Base-by-base conservation (phyloP, 1,140 invertebrate genomes). In the Maconellicoccus hirsutus region DNA sequence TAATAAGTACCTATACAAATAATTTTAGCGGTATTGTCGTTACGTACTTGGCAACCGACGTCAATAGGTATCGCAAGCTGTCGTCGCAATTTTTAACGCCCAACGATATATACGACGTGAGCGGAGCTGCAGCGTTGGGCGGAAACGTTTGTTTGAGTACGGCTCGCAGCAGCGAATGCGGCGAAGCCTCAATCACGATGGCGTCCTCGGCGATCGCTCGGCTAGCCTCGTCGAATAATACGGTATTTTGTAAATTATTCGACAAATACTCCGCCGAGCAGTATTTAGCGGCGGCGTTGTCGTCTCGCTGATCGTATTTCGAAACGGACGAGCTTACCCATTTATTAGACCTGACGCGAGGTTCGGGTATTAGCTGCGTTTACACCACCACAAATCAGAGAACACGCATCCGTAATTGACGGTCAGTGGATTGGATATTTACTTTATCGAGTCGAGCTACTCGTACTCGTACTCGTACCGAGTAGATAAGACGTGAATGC, bases 301-400 rank as follows among this genome's bases (percentile, higher is more conserved):
- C 77, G 8, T 79, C 71, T 14, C 74, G 70, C 75, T 75, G 75
- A 25, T 74, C 23, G 1, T 10, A 8, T 77, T 87, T 82, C 2
- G 83, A 81, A 59, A 87, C 82, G 0, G 93, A 96, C 0, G 92
- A 89, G 74, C 90, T 93, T 0, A 96, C 78, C 94, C 94, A 98
- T 73, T 88, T 88, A 0, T 81, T 76, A 12, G 88, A 89, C 33
- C 94, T 83, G 8, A 79, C 75, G 75, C 88, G 89, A 0, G 90
- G 86, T 0, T 84, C 73, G 0, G 86, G 85, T 69, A 86, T 82
- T 1, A 90, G 86, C 66, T 84, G 73, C 6, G n/a, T n/a, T n/a
- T 77, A n/a, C n/a, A n/a, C n/a, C n/a, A n/a, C n/a, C n/a, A n/a
- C n/a, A n/a, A n/a, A n/a, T n/a, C n/a, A n/a, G n/a, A n/a, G n/a